Conservation (phyloP, 2,113 vertebrate species). For the Sylvicapra grimmia region DNA sequence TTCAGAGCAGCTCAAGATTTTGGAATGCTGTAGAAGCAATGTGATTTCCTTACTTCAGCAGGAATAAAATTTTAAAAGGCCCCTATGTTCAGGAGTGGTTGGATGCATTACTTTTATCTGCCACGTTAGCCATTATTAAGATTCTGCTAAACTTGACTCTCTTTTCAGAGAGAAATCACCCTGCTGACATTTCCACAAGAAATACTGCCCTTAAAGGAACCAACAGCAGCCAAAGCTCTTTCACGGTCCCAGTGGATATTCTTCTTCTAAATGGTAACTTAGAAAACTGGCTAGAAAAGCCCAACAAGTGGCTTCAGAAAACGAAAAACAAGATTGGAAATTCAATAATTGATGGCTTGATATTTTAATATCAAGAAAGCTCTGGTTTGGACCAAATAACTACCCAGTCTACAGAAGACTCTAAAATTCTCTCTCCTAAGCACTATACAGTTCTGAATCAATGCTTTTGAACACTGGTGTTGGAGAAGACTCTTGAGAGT, state of each 20-base stretch:
- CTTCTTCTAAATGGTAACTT: neutral
- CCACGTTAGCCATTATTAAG: neutral
- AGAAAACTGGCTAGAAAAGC: neutral
- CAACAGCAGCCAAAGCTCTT: no score
- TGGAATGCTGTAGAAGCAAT: neutral
- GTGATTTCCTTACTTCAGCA: neutral
- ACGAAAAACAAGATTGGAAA: neutral
- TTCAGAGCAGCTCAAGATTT: neutral
- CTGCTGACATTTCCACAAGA: neutral
- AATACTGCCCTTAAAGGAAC: neutral
- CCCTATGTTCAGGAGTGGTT: neutral
- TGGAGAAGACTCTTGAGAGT: neutral
- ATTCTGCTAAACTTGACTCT: neutral
- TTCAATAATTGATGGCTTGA: neutral
- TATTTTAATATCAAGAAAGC: neutral
- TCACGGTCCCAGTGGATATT: neutral
- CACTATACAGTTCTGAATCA: neutral
- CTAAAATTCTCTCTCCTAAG: neutral
- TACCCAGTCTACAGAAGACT: neutral
- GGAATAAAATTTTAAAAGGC: neutral
- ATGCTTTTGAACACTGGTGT: neutral
- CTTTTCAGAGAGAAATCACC: neutral
- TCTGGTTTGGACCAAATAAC: neutral
- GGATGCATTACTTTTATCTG: neutral
- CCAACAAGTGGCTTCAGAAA: neutral